Base-by-base conservation (phyloP, 2,113 vertebrate species). In the Dipodomys merriami region DNA sequence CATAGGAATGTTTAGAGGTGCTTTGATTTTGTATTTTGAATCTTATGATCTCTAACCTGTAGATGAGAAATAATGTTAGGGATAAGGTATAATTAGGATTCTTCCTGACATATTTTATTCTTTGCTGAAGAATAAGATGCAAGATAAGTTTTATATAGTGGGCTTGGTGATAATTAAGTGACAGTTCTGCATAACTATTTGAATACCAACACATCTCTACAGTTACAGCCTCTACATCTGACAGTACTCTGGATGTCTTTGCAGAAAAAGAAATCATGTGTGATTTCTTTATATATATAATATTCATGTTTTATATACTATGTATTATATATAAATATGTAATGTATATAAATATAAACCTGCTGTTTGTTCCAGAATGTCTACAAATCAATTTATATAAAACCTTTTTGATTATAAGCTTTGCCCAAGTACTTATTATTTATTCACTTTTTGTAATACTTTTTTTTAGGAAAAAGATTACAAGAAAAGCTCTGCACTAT, bases 1-100 rank as follows among this genome's bases (percentile, higher is more conserved):
- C 20, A 30, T 83, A 78, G n/a, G 83, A 94, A 90, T 83, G 49
- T 82, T 85, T 93, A 91, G 62, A 88, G 72, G 60, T 57, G 73
- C 49, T 91, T 94, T 95, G 93, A 93, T 95, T 85, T 73, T 39
- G 10, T 68, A 49, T 88, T 86, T 90, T 68, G 39, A 93, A 46
- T 92, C 71, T 85, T 80, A 33, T n/a, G 49, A 60, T 77, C 46
- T 93, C 71, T 33, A 94, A 94, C 80, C 64, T 91, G 33, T 68
- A 79, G 68, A 72, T 57, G 46, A 97, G 46, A 77, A 93, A 90
- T 69, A 29, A 53, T 33, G 68, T 19, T 62, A 12, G 64, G 93
- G 94, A 95, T 93, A 95, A 96, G 81, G 67, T 86, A 73, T 95
- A 88, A 95, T 95, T 96, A 93, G 79, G 95, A 96, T 95, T 93